A percentile compares a stretch with the other conserved stretches of the same genome.
Conservation (phyloP, 2,888 invertebrate genomes). For the Epiperipatus broadwayi region DNA sequence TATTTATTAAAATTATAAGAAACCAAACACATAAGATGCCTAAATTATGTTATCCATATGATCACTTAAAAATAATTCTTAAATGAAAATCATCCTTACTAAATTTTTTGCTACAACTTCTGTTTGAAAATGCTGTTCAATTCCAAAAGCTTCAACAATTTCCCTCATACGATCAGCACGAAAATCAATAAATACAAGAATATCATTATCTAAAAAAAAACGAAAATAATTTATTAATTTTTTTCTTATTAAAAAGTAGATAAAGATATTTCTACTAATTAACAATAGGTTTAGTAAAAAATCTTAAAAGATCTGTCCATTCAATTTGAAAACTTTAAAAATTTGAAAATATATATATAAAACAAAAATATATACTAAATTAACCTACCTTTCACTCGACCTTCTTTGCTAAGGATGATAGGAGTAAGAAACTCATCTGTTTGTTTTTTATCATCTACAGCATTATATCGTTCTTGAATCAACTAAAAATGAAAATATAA, state of each 20-base stretch:
- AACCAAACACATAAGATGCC: no score
- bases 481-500: no score
- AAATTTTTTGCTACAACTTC: slow-evolving; percentile 20
- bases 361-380: no score
- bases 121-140: slow-evolving; percentile 22
- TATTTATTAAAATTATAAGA: no score
- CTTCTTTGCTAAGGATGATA: slow-evolving; percentile 25
- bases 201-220: slow-evolving; percentile 25
- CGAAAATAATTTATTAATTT: not conserved
- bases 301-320: not conserved
- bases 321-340: not conserved
- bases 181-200: slow-evolving; percentile 31
- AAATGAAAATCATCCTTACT: slow-evolving; percentile 15
- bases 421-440: slow-evolving; percentile 33
- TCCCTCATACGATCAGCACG: slow-evolving; percentile 32
- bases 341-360: not conserved
- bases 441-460: slow-evolving; percentile 20
- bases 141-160: slow-evolving; percentile 27
- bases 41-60: no score
- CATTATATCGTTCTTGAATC: no score
- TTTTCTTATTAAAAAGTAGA: not conserved
- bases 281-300: not conserved
- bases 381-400: slow-evolving; percentile 20
- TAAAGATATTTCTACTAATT: not conserved
- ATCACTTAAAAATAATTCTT: no score